phyloP scores from a whole-genome alignment of 2,797 vertebrate genomes.

The Phoxinus dragarum region DNA sequence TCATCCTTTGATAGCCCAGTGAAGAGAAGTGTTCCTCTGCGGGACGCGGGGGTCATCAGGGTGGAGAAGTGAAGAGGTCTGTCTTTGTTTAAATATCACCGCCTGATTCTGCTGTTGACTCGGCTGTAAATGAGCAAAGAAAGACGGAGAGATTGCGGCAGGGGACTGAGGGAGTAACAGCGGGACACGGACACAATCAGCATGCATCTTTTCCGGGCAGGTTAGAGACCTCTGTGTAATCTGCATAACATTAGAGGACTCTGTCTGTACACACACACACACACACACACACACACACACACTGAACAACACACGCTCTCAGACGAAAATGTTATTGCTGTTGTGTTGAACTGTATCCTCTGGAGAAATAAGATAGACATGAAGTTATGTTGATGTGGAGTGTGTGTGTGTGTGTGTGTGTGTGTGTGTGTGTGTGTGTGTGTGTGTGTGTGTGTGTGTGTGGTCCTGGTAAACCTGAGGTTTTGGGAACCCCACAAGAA shows the following conservation, averaged over 20 bases:
- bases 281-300: not conserved
- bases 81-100: slow-evolving; percentile 45
- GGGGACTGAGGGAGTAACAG: not conserved
- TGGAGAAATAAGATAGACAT: not conserved
- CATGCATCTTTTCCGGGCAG: not conserved
- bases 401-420: not conserved
- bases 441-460: not conserved
- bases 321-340: not conserved
- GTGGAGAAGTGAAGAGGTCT: slow-evolving; percentile 35
- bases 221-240: slow-evolving; percentile 17
- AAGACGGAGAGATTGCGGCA: not conserved
- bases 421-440: not conserved
- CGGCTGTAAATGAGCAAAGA: slow-evolving; percentile 35
- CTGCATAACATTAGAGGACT: slow-evolving; percentile 4
- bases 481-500: not conserved
- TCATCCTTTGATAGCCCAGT: not conserved
- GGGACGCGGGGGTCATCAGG: not conserved
- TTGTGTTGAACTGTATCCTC: not conserved
- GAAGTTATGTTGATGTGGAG: not conserved
- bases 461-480: not conserved
- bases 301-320: not conserved
- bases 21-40: not conserved
- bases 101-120: slow-evolving; percentile 44
- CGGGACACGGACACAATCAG: slow-evolving; percentile 1
- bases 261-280: not conserved